Evolutionary conservation across 2,888 invertebrate genomes (phyloP).

Genomic region (Macroteleia sp.): DNA sequence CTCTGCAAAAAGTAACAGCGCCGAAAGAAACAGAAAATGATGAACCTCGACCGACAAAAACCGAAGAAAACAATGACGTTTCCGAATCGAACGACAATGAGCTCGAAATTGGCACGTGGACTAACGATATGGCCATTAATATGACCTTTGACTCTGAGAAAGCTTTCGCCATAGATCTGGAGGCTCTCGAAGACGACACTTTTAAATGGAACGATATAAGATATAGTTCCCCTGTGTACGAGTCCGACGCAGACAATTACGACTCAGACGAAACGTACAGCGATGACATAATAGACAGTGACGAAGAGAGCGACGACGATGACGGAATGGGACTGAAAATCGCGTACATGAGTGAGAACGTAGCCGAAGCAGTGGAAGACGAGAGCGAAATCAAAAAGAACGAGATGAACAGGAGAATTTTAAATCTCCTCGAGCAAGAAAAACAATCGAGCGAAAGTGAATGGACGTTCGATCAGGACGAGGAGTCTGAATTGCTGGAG

Average conservation of each 20-base stretch:
- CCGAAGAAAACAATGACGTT: too few species aligned
- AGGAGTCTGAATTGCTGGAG: slow-evolving; percentile 72
- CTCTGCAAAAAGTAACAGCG: too few species aligned
- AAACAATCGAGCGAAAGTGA: slow-evolving; percentile 72
- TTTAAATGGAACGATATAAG: slow-evolving; percentile 81
- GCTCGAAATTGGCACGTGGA: slow-evolving; percentile 96
- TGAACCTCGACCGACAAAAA: too few species aligned
- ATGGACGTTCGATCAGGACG: slow-evolving; percentile 74
- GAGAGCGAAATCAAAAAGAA: slow-evolving; percentile 79
- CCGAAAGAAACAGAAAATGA: too few species aligned
- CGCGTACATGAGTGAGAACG: slow-evolving; percentile 92
- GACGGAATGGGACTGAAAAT: slow-evolving; percentile 88
- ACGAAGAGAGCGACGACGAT: slow-evolving; percentile 83
- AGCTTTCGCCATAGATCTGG: slow-evolving; percentile 83
- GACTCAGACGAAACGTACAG: slow-evolving; percentile 85
- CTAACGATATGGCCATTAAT: slow-evolving; percentile 92
- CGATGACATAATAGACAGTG: slow-evolving; percentile 82
- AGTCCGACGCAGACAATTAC: slow-evolving; percentile 85
- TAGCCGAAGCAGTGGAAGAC: slow-evolving; percentile 92
- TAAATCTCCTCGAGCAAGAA: slow-evolving; percentile 76
- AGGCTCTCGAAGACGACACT: slow-evolving; percentile 73
- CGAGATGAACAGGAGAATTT: slow-evolving; percentile 76
- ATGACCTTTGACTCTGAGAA: slow-evolving; percentile 68
- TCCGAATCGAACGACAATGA: slow-evolving; percentile 85
- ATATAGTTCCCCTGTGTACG: slow-evolving; percentile 85